Percentiles rank a stretch among this genome's conserved stretches.
Conservation (phyloP, 2,113 vertebrate species). For the Lontra canadensis region DNA sequence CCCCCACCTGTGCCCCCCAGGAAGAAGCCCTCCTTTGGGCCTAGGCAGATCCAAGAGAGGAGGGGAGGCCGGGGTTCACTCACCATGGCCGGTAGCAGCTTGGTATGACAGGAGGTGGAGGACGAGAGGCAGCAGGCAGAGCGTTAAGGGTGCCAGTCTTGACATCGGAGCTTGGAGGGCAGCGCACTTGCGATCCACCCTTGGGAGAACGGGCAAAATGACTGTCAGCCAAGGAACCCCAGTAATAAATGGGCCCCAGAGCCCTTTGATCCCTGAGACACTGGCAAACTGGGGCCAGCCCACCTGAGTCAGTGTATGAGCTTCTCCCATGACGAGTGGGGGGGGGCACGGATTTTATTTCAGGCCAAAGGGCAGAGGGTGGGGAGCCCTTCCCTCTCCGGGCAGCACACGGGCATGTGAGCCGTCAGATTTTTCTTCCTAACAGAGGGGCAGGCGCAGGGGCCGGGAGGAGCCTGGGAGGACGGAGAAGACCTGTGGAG, state of each 20-base stretch:
- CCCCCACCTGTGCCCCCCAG: not conserved
- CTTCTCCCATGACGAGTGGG: not conserved
- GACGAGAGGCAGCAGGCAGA: conserved; percentile 32
- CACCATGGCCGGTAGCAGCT: not conserved
- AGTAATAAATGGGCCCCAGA: conserved; percentile 45
- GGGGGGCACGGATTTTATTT: not conserved
- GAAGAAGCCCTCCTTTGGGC: not conserved
- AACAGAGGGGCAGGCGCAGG: fast-evolving
- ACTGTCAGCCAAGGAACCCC: not conserved
- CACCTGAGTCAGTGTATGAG: not conserved
- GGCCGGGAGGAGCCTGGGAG: not conserved
- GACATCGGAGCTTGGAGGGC: fast-evolving
- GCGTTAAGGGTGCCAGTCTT: fast-evolving
- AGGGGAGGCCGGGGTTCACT: not conserved
- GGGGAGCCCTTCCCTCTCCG: not conserved
- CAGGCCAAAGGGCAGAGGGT: conserved; percentile 61
- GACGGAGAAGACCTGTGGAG: not conserved
- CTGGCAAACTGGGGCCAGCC: too few relatives aligned
- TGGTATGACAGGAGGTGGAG: not conserved
- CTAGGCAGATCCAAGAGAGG: not conserved
- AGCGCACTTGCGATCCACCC: fast-evolving
- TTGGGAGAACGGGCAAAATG: not conserved
- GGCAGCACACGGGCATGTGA: not conserved
- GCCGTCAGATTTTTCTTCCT: not conserved
- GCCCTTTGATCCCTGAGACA: conserved; percentile 58